Evolutionary conservation across 2,113 vertebrate genomes (phyloP).

Genomic region (Sander vitreus): DNA sequence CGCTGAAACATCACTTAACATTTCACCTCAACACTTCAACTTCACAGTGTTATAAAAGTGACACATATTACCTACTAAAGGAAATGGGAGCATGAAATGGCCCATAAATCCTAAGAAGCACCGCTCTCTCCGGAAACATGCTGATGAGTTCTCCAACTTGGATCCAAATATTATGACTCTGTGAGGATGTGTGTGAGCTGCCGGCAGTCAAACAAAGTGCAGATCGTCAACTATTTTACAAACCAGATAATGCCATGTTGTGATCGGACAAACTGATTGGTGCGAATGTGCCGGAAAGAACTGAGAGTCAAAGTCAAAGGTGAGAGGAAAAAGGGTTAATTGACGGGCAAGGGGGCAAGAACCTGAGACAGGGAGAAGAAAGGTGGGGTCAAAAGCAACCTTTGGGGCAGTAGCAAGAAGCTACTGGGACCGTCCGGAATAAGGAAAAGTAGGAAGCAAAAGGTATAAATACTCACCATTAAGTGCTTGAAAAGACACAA

Average conservation of each 20-base stretch:
- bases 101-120: constrained; percentile 73
- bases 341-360: not conserved
- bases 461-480: not conserved
- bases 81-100: constrained; percentile 77
- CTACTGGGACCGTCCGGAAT: not conserved
- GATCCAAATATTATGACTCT: constrained; percentile 73
- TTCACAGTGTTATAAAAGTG: constrained; percentile 77
- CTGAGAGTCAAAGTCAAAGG: not conserved
- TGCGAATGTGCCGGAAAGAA: not conserved
- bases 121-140: constrained; percentile 66
- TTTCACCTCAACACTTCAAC: constrained; percentile 79
- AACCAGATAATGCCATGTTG: constrained; percentile 44
- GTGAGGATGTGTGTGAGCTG: constrained; percentile 14
- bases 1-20: constrained; percentile 79
- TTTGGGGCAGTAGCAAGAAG: not conserved
- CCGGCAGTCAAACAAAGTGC: constrained; percentile 71
- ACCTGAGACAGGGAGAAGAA: not conserved
- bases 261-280: constrained; percentile 6
- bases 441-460: not conserved
- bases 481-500: not conserved
- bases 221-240: constrained; percentile 48
- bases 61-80: constrained; percentile 79
- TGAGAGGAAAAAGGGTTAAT: not conserved
- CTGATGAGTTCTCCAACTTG: constrained; percentile 69
- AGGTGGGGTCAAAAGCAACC: not conserved